Evolutionary conservation across 1,140 invertebrate genomes (phyloP).

Genomic region (Archegozetes longisetosus): DNA sequence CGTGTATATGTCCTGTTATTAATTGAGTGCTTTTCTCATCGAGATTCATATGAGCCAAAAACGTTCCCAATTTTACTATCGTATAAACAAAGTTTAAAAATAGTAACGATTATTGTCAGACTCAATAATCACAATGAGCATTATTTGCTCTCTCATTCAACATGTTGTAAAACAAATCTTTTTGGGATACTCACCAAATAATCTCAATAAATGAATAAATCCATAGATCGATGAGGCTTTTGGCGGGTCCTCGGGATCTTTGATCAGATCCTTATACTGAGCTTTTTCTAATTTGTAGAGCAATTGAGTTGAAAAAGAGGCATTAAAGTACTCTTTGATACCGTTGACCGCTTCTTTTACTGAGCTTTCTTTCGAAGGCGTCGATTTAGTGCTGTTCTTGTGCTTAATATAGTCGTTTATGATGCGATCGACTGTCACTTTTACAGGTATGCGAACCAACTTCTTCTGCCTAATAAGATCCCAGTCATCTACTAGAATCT

Average conservation of each 20-base stretch:
- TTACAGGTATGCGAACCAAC: slow-evolving; percentile 63
- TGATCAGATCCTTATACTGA: slow-evolving; percentile 43
- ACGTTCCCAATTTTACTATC: slow-evolving; percentile 68
- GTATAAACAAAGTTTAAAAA: not conserved
- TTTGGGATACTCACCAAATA: slow-evolving; percentile 39
- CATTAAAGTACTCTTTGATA: slow-evolving; percentile 77
- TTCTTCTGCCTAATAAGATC: slow-evolving; percentile 80
- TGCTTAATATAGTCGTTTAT: slow-evolving; percentile 61
- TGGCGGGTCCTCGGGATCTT: slow-evolving; percentile 35
- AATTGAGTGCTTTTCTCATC: slow-evolving; percentile 74
- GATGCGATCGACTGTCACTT: slow-evolving; percentile 66
- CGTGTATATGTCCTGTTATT: slow-evolving; percentile 65
- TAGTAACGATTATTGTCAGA: not conserved
- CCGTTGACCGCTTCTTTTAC: slow-evolving; percentile 52
- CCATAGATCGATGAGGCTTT: slow-evolving; percentile 78
- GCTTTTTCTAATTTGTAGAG: slow-evolving; percentile 87
- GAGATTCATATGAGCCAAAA: slow-evolving; percentile 71
- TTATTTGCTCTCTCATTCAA: too few relatives aligned
- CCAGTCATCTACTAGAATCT: slow-evolving; percentile 86
- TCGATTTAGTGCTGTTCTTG: slow-evolving; percentile 50
- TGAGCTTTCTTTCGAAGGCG: slow-evolving; percentile 49
- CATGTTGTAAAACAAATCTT: too few relatives aligned
- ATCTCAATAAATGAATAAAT: slow-evolving; percentile 64
- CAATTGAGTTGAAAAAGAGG: slow-evolving; percentile 74
- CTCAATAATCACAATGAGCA: too few relatives aligned